Evolutionary conservation across 2,113 vertebrate species (phyloP).

Genomic region (Petroica traversi): DNA sequence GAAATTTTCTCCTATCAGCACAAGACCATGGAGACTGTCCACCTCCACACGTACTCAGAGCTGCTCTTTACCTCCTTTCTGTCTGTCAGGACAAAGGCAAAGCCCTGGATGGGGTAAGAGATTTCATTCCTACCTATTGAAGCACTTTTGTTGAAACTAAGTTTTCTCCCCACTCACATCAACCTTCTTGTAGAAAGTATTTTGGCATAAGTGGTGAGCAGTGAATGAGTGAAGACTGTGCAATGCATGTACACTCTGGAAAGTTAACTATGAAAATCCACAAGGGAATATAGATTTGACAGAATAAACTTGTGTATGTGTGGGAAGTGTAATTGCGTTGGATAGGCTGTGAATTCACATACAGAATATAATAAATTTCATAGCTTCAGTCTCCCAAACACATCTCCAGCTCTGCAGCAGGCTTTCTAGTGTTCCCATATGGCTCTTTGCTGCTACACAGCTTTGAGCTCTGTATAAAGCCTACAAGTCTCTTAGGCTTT

Average conservation of each 20-base stretch:
- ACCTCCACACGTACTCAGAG: slow-evolving; percentile 75
- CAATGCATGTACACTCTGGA: background rate
- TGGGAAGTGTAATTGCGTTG: slow-evolving; percentile 40
- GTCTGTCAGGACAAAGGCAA: slow-evolving; percentile 80
- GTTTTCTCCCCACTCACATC: background rate
- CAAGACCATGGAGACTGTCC: slow-evolving; percentile 74
- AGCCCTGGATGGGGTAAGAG: slow-evolving; percentile 77
- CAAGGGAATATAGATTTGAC: background rate
- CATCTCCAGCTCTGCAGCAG: slow-evolving; percentile 25
- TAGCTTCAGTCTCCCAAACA: background rate
- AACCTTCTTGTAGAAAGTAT: background rate
- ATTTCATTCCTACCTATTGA: background rate
- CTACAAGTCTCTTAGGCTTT: slow-evolving; percentile 21
- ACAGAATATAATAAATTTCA: background rate
- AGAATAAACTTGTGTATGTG: slow-evolving; percentile 17
- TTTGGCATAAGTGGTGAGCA: background rate
- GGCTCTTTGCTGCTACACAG: slow-evolving; percentile 22
- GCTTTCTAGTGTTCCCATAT: slow-evolving; percentile 29
- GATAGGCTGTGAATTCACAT: slow-evolving; percentile 30
- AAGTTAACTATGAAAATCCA: slow-evolving; percentile 29
- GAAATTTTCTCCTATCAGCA: slow-evolving; percentile 77
- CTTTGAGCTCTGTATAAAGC: slow-evolving; percentile 27
- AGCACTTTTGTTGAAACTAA: background rate
- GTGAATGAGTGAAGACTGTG: background rate
- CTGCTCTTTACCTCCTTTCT: slow-evolving; percentile 86